Conservation (phyloP, 1,140 invertebrate species). For the Trichogramma pretiosum region DNA sequence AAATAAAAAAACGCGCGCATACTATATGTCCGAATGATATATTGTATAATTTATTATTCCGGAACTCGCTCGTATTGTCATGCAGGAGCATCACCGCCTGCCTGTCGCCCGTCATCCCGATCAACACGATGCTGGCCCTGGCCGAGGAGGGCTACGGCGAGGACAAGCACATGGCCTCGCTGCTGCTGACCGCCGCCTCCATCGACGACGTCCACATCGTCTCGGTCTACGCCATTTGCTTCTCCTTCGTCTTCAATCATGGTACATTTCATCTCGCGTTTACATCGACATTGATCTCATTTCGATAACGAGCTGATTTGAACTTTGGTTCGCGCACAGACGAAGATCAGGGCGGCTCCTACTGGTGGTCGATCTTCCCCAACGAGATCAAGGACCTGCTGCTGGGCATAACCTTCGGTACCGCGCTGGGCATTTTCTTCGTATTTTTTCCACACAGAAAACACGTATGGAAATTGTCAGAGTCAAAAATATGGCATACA, state of each 20-base stretch:
- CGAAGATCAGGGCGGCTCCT: too few relatives aligned
- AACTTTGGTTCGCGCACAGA: too few relatives aligned
- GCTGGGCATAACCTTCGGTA: conserved; percentile 28
- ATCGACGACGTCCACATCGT: conserved; percentile 38
- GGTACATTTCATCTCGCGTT: too few relatives aligned
- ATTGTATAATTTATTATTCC: too few relatives aligned
- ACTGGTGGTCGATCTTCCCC: conserved; percentile 34
- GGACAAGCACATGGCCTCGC: conserved; percentile 34
- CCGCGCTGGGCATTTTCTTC: conserved; percentile 30
- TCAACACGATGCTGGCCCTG: conserved; percentile 33
- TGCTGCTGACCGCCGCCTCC: conserved; percentile 34
- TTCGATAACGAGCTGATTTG: too few relatives aligned
- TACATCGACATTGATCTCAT: too few relatives aligned
- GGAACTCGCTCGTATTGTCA: too few relatives aligned
- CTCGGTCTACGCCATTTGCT: conserved; percentile 32
- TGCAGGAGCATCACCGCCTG: conserved; percentile 35
- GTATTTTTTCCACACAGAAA: conserved; percentile 37
- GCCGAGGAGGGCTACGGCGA: conserved; percentile 38
- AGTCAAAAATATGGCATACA: conserved; percentile 3
- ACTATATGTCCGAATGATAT: too few relatives aligned
- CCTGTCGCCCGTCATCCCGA: conserved; percentile 37
- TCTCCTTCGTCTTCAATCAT: conserved; percentile 29
- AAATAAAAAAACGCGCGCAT: too few relatives aligned
- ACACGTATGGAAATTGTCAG: conserved; percentile 37
- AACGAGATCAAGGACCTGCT: conserved; percentile 31